Evolutionary conservation across 2,113 vertebrate genomes (phyloP).

Genomic region (Tinamus guttatus): DNA sequence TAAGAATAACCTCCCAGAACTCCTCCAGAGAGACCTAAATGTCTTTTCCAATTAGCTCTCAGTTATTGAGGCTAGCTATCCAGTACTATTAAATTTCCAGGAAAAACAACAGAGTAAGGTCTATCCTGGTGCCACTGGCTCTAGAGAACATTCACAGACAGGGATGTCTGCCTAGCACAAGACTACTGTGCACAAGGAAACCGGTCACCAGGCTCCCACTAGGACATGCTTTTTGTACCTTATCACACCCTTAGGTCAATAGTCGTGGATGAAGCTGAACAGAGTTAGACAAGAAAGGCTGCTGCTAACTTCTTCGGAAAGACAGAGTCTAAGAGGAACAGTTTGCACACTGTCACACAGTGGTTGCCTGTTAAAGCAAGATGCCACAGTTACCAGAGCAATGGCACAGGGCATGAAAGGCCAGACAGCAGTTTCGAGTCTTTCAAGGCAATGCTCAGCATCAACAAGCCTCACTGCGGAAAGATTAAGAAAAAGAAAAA

Average conservation of each 20-base stretch:
- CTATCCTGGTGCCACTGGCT: not conserved
- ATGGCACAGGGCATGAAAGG: not conserved
- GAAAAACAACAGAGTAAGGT: not conserved
- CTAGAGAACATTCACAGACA: not conserved
- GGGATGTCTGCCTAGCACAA: not conserved
- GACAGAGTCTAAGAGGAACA: not conserved
- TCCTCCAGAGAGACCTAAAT: not conserved
- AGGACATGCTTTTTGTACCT: not conserved
- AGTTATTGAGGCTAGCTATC: not conserved
- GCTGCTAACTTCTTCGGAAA: not conserved
- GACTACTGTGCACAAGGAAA: not conserved
- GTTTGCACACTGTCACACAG: not conserved
- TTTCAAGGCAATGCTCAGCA: not conserved
- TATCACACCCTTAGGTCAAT: too few species aligned
- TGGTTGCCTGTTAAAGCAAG: fast-evolving
- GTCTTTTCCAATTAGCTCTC: not conserved
- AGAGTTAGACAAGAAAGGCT: not conserved
- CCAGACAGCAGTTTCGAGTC: not conserved
- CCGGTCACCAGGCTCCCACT: not conserved
- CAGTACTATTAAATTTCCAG: not conserved
- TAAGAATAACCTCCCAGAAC: not conserved
- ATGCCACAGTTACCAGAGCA: not conserved
- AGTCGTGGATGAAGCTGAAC: not conserved
- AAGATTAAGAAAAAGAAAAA: not conserved
- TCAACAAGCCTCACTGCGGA: not conserved